Base-by-base conservation (phyloP, 2,888 invertebrate genomes). In the Hydriomena furcata region DNA sequence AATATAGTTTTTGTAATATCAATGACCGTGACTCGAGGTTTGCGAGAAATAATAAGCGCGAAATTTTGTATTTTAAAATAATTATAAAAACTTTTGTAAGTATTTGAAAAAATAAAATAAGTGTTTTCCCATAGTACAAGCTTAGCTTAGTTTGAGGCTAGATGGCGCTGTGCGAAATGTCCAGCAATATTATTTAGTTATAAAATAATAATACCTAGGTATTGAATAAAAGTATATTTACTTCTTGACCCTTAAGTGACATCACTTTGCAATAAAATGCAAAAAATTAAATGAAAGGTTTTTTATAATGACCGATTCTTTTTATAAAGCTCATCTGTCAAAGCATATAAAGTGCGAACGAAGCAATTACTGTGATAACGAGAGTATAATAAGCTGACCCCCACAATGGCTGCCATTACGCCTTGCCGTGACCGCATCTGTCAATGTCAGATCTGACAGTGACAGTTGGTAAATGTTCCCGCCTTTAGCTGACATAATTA, bases 401-500 rank as follows among this genome's bases (percentile, higher is more conserved):
- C n/a, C 42, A 37, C 41, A 38, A 10, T 40, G 53, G 36, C 40
- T 49, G 53, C 45, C 51, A 45, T 52, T 51, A 20, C 25, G 40
- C 32, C 27, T 44, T 8, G 35, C 49, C 41, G 25, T 45, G 49
- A 51, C 48, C 47, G 50, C 50, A 48, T 47, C 51, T 58, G 52
- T 58, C 54, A 61, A 42, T 58, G 58, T 58, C 58, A 56, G 25
- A 32, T 52, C 40, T 60, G 56, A 56, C 54, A 52, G 42, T 61
- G 60, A 58, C 60, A 55, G 40, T 51, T 44, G 44, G 30, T 17
- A n/a, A n/a, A n/a, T 34, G 41, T 43, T 40, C 32, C 47, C 47
- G 49, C 55, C 45, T 42, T 38, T 17, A 41, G 28, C 38, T 47
- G 38, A 41, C 45, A 37, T 51, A 30, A 49, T 44, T 36, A 47